Evolutionary conservation across 2,797 vertebrate species (phyloP).

Genomic region (Trachops cirrhosus): DNA sequence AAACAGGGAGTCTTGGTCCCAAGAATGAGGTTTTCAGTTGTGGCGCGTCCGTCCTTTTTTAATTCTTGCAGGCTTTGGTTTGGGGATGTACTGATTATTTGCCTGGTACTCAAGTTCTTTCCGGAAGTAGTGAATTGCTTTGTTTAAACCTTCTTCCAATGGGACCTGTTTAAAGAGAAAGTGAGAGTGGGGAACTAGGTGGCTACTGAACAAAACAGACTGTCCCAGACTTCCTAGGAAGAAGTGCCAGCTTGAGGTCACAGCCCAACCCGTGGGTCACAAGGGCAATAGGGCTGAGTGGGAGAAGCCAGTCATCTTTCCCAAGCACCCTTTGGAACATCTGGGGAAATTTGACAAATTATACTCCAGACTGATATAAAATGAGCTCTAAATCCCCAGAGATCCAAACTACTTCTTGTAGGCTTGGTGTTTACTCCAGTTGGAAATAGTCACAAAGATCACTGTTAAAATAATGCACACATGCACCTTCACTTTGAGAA

Average conservation of each 20-base stretch:
- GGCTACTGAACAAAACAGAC: fast-evolving
- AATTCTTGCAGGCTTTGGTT: slow-evolving; percentile 97
- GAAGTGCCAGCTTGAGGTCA: not conserved
- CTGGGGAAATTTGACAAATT: not conserved
- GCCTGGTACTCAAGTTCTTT: slow-evolving; percentile 98
- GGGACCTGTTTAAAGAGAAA: slow-evolving; percentile 89
- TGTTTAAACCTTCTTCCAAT: slow-evolving; percentile 97
- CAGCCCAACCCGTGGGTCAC: slow-evolving; percentile 48
- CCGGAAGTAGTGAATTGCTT: slow-evolving; percentile 99
- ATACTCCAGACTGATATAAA: not conserved
- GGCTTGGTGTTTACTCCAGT: not conserved
- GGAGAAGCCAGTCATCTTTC: not conserved
- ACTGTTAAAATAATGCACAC: fast-evolving
- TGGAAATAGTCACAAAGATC: not conserved
- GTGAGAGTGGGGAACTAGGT: slow-evolving; percentile 25
- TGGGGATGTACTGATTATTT: slow-evolving; percentile 99
- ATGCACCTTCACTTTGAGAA: not conserved
- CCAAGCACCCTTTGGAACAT: not conserved
- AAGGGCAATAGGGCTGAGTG: not conserved
- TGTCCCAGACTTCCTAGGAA: not conserved
- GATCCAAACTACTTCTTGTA: not conserved
- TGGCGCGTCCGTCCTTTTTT: slow-evolving; percentile 96
- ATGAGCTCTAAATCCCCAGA: not conserved
- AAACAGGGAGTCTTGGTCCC: slow-evolving; percentile 68
- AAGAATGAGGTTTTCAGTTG: slow-evolving; percentile 83